Conservation (phyloP, 2,113 vertebrate species). For the Coregonus clupeaformis region DNA sequence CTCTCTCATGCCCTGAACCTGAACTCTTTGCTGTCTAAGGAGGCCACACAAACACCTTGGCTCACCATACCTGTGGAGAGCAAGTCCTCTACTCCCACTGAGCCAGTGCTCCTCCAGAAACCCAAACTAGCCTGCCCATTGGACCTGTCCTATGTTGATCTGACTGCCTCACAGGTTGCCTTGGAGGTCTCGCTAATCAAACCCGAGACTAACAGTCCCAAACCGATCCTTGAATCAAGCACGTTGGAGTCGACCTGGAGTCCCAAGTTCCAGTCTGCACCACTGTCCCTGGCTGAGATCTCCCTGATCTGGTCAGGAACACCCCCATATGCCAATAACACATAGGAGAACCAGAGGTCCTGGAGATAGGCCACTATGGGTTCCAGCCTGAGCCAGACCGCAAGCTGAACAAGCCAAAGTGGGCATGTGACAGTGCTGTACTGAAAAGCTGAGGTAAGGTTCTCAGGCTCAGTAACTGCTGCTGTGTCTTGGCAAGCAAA, state of each 20-base stretch:
- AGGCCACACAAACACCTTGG: not conserved
- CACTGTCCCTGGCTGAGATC: constrained; percentile 34
- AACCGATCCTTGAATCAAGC: constrained; percentile 42
- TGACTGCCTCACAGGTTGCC: constrained; percentile 45
- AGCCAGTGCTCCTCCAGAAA: constrained; percentile 35
- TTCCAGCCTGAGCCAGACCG: not conserved
- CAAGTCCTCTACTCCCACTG: constrained; percentile 69
- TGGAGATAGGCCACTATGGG: constrained; percentile 21
- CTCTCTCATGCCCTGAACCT: constrained; percentile 26
- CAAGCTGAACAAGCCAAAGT: not conserved
- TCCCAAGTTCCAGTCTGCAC: constrained; percentile 45
- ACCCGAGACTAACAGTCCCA: constrained; percentile 50
- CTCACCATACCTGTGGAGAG: constrained; percentile 36
- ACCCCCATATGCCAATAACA: not conserved
- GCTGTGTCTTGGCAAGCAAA: not conserved
- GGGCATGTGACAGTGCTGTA: not conserved
- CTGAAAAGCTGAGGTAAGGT: not conserved
- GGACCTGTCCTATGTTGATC: constrained; percentile 24
- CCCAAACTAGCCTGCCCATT: constrained; percentile 1
- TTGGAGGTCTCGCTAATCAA: constrained; percentile 74
- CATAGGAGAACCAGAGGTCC: constrained; percentile 27
- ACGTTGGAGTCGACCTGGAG: constrained; percentile 55
- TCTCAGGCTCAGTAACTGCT: not conserved
- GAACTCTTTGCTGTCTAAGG: constrained; percentile 1
- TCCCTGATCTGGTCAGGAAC: constrained; percentile 36